phyloP scores from a whole-genome alignment of 2,797 vertebrate genomes.

The Platyrinchus mystaceus region DNA sequence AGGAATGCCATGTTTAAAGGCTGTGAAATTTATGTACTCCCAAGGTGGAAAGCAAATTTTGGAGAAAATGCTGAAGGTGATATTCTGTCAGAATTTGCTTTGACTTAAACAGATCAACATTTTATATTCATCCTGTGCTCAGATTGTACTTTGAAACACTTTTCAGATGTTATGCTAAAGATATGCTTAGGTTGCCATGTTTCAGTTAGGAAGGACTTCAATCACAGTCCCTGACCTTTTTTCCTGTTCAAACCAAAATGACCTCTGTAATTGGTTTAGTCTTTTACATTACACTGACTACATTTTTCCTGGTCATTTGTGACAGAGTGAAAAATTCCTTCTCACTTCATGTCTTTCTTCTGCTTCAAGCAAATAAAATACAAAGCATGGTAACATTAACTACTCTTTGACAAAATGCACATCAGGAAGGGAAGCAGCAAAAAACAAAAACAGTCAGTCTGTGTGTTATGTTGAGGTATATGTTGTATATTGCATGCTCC shows the following conservation, averaged over 20 bases:
- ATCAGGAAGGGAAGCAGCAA: neutral
- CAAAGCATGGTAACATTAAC: neutral
- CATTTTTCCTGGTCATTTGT: neutral
- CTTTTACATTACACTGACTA: neutral
- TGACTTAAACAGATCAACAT: neutral
- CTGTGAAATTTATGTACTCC: neutral
- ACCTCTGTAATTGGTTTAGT: neutral
- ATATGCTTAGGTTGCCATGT: neutral
- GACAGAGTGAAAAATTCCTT: neutral
- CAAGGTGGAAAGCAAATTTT: neutral
- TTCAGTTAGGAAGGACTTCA: neutral
- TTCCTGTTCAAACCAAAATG: neutral
- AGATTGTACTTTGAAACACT: neutral
- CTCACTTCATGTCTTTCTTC: neutral
- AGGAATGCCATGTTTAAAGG: neutral
- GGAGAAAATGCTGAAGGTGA: neutral
- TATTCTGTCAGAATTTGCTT: neutral
- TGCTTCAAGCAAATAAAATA: neutral
- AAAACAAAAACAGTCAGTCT: neutral
- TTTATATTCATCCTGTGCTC: neutral
- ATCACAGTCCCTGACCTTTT: neutral
- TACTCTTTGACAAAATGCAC: neutral
- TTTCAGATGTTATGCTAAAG: neutral
- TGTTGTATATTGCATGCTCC: neutral
- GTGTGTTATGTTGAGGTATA: neutral